Base-by-base conservation (phyloP, 2,888 invertebrate species). In the Diaprepes abbreviatus region DNA sequence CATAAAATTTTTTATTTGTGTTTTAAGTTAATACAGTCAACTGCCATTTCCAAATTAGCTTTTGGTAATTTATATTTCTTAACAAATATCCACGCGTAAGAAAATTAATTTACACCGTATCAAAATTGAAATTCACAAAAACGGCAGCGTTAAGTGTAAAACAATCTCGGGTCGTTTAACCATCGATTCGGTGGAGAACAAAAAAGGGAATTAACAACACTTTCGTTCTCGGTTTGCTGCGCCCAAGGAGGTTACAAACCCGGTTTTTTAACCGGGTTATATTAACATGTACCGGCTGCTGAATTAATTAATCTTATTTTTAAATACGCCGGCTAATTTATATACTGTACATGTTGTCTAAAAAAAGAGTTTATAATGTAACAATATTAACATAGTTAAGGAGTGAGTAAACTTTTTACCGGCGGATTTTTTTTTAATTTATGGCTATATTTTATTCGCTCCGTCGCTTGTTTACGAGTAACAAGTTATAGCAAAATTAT, bases 241-340 rank as follows among this genome's bases (percentile, higher is more conserved):
- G 28, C 28, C 48, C 28, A 50, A 50, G 28, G 48, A 28, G 48
- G 48, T 28, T 50, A 50, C 48, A 12, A 14, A 28, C 48, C 48
- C 28, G 48, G 14, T 50, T 50, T 50, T 48, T 50, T 50, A 28
- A 50, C 28, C 28, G 48, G 28, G 28, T 28, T 50, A 50, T 50
- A 50, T 50, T 50, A 50, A 50, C 48, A 50, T 50, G 48, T 50
- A 50, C 1, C 48, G 48, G 14, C 48, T 50, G 28, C 48, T 50
- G 48, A 50, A 50, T 28, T 50, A 50, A 50, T 50, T 50, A 50
- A 28, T 50, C 48, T 50, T 28, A 12, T 12, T 50, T 50, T 50
- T 50, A 50, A 50, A 50, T 50, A 50, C 14, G 21, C 28, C 6
- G 28, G 9, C 16, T 21, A 14, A 50, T 48, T 24, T 50, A 50